These are phyloP conservation scores for Omphaloscelis lunosa DNA, from an alignment of 2,888 invertebrate genomes.

Conservation along the genomic window DNA sequence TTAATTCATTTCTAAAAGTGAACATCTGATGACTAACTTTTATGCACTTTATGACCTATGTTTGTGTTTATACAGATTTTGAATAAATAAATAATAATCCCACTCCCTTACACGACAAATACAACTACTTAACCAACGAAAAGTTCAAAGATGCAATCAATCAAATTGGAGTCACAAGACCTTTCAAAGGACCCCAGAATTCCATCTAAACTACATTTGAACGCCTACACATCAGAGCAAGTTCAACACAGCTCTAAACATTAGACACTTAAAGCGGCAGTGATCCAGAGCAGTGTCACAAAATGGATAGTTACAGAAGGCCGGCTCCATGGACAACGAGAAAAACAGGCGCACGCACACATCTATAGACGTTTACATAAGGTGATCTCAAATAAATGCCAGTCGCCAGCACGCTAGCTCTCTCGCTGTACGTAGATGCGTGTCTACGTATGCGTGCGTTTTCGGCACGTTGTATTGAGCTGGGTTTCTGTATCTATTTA, in stretches of 20 bases:
- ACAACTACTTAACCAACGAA: neutral
- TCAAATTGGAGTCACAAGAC: conserved; percentile 5
- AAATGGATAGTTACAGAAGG: neutral
- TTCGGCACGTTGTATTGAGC: neutral
- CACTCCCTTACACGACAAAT: neutral
- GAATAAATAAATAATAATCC: neutral
- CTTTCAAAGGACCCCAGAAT: conserved; percentile 6
- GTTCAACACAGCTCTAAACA: conserved; percentile 46
- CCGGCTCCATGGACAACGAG: neutral
- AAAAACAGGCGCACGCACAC: neutral
- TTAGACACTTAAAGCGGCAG: conserved; percentile 40
- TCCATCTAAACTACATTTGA: conserved; percentile 3
- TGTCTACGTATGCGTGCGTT: neutral
- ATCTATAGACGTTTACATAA: no score
- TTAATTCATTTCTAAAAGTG: no score
- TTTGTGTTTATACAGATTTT: neutral
- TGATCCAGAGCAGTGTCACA: neutral
- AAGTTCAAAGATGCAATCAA: conserved; percentile 8
- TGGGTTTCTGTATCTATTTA: neutral
- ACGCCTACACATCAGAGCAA: conserved; percentile 10
- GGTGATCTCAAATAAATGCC: no score
- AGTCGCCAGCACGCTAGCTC: no score
- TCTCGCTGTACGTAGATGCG: no score
- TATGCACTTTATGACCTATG: no score
- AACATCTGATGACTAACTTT: neutral